Evolutionary conservation across 2,113 vertebrate species (phyloP), one percentile per base, ranked within the genome.

Genomic region (Conger conger): DNA sequence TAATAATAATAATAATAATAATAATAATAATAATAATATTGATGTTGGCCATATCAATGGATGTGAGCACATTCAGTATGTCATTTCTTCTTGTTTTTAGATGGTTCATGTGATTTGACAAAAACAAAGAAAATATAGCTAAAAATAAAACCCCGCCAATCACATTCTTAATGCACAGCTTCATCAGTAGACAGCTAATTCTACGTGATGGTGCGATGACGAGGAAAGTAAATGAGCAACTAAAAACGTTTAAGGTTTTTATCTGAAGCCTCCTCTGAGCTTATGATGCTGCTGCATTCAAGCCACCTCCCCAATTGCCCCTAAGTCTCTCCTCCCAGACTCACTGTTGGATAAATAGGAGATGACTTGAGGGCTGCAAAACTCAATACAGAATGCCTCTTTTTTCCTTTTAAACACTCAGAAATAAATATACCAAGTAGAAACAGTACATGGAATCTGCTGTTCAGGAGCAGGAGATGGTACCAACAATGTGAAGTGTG

Each of bases 1-100:
- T 86, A 86, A 86, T 88, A 87, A 87, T 83, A 87, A 88, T 87
- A 77, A 85, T 78, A 79, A 86, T 82, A 87, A 84, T 82, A 85
- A 84, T 79, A 84, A 79, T 77, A 80, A 79, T 80, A 83, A 84
- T 78, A 37, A n/a, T 83, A 37, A 27, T 73, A 76, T 0, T 82
- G 57, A n/a, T 1, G 4, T 42, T 42, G 40, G 40, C 40, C 40
- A 42, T 42, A 42, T 42, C 9, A 9, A 83, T 20, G 42, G 38
- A 38, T 45, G 36, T 17, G 50, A 80, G 18, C 77, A 85, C 77
- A 86, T 76, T 87, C 78, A 33, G 79, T 83, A 79, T 84, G 76
- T 82, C 27, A 87, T 89, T 89, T 81, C 82, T 53, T 82, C 82
- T 45, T 54, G 79, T 79, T 83, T 68, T 50, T 35, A 84, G 81